These are phyloP conservation scores for Andrena minutula DNA, from an alignment of 2,888 invertebrate species.

Conservation along the genomic window DNA sequence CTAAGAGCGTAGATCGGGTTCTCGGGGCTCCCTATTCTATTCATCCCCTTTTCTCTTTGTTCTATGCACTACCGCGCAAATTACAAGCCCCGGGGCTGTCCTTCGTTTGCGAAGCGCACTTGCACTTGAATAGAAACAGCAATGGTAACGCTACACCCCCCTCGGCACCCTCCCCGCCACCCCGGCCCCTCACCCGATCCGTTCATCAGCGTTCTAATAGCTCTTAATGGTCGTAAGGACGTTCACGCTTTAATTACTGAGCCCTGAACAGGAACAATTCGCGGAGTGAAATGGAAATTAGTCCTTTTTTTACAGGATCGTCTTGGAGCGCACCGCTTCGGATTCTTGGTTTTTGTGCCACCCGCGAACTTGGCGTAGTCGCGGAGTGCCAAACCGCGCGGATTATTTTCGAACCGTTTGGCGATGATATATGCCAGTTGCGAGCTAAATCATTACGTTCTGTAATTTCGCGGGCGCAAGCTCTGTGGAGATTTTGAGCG, in stretches of 20 bases:
- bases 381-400: background rate
- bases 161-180: no score
- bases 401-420: background rate
- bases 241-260: slow-evolving; percentile 55
- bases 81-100: slow-evolving; percentile 53
- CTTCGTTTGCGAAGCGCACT: slow-evolving; percentile 43
- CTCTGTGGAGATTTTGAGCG: no score
- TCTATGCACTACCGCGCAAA: slow-evolving; percentile 61
- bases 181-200: slow-evolving; percentile 27
- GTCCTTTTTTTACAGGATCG: background rate
- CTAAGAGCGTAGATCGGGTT: slow-evolving; percentile 66
- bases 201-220: slow-evolving; percentile 58
- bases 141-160: slow-evolving; percentile 37
- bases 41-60: slow-evolving; percentile 61
- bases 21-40: slow-evolving; percentile 29
- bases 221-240: slow-evolving; percentile 50
- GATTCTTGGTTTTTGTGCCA: background rate
- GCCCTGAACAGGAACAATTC: slow-evolving; percentile 37
- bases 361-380: background rate
- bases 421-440: background rate
- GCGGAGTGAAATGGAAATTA: slow-evolving; percentile 26
- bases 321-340: background rate
- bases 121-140: slow-evolving; percentile 63
- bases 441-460: background rate
- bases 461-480: background rate